Base-by-base conservation (phyloP, 2,113 vertebrate species). In the Heteronetta atricapilla region DNA sequence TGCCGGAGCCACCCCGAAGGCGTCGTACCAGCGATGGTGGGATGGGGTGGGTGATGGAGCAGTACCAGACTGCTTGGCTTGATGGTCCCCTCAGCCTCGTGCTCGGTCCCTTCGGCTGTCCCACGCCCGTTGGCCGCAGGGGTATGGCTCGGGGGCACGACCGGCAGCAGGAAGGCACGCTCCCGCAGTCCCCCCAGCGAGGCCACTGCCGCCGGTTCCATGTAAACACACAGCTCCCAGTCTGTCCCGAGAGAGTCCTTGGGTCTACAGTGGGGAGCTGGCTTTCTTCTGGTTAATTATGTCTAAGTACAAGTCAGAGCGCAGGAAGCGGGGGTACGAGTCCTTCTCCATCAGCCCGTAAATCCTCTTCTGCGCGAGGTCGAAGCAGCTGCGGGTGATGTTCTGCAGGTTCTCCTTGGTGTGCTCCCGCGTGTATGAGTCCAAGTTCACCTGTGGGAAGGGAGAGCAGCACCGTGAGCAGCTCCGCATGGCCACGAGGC, bases 291-390 rank as follows among this genome's bases (percentile, higher is more conserved):
- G 99, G 97, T 99, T 99, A 94, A 99, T 98, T 97, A 99, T 98
- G 98, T 99, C 99, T 97, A 98, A 95, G 97, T 99, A 99, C 80
- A 99, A 98, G 97, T 99, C 99, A 7, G 99, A 99, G 96, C 99
- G 99, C 66, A 99, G 98, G 97, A 99, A 99, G 56, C 99, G 99
- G 6, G 99, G 99, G 81, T 99, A 99, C 4, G 99, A 99, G 98
- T 99, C 99, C 95, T 99, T 99, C 97, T 99, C 99, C 99, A 99
- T 99, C 66, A 99, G 98, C 83, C 99, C 99, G 0, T 98, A 99
- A 98, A 99, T 99, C 97, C 99, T 98, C 95, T 99, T 98, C 98
- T 99, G 99, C 0, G 99, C 99, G 13, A 99, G 98, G 89, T 99
- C 99, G 0, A 99, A 99, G 98, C 99, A 99, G 97, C 98, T 98